Conservation (phyloP, 2,797 vertebrate genomes). For the Onychomys arenicola region DNA sequence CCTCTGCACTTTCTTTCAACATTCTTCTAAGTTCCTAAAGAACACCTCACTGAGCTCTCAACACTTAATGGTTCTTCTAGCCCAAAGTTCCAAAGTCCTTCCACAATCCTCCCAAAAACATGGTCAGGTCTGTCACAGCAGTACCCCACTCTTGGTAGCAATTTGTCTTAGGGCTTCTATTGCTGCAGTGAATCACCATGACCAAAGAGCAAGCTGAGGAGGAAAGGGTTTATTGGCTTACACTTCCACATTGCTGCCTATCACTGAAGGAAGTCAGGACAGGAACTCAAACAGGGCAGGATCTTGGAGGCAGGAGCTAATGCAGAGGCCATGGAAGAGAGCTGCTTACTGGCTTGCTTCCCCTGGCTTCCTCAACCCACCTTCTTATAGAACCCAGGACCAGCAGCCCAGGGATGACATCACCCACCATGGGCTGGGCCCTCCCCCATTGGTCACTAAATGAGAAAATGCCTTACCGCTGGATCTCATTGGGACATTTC, state of each 20-base stretch:
- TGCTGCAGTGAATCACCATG: not conserved
- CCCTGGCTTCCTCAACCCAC: not conserved
- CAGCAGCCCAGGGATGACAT: not conserved
- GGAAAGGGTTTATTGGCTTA: not conserved
- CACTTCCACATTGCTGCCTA: not conserved
- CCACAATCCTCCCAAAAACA: not conserved
- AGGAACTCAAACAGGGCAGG: not conserved
- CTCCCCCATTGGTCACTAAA: no score
- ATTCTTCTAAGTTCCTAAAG: no score
- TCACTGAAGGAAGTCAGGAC: not conserved
- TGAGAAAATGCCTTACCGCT: no score
- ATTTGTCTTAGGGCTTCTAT: not conserved
- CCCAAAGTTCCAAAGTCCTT: not conserved
- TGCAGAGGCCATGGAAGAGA: not conserved
- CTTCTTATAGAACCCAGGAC: not conserved
- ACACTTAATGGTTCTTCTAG: no score
- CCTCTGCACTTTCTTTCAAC: no score
- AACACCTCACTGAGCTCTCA: no score
- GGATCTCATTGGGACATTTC: no score
- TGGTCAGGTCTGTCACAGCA: not conserved
- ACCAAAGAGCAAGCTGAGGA: not conserved
- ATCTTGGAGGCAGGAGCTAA: not conserved
- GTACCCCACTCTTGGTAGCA: not conserved
- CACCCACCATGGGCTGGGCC: not conserved
- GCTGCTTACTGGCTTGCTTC: not conserved